Conservation (phyloP, 2,888 invertebrate species). For the Lasioglossum morio region DNA sequence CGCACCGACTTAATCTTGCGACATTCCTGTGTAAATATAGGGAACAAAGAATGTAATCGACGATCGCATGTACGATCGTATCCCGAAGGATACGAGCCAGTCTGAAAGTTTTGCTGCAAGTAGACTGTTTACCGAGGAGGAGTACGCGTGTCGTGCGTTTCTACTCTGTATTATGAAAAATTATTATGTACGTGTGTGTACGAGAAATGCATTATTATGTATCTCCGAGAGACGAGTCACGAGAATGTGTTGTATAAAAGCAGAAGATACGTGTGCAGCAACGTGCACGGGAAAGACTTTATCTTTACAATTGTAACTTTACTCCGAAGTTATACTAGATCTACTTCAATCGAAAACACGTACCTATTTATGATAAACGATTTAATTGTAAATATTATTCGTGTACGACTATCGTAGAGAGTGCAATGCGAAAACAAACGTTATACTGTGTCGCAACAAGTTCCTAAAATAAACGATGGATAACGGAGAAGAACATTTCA, state of each 20-base stretch:
- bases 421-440: slow-evolving; percentile 64
- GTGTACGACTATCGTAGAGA: slow-evolving; percentile 71
- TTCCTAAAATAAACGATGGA: slow-evolving; percentile 80
- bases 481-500: slow-evolving; percentile 46
- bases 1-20: slow-evolving; percentile 28
- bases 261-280: background rate
- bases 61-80: background rate
- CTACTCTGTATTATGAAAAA: background rate
- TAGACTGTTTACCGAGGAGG: background rate
- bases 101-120: slow-evolving; percentile 2
- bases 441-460: slow-evolving; percentile 77
- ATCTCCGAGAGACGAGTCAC: background rate
- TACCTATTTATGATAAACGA: slow-evolving; percentile 70
- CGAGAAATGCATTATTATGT: background rate
- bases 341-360: slow-evolving; percentile 51
- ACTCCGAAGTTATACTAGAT: slow-evolving; percentile 35
- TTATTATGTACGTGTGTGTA: background rate
- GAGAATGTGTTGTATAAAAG: slow-evolving; percentile 48
- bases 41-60: slow-evolving; percentile 24
- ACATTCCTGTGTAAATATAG: slow-evolving; percentile 48
- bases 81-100: background rate
- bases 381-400: slow-evolving; percentile 70
- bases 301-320: slow-evolving; percentile 27
- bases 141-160: slow-evolving; percentile 14
- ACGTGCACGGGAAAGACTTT: slow-evolving; percentile 8